Evolutionary conservation across 2,113 vertebrate genomes (phyloP), one percentile per base, ranked within the genome.

Genomic region (Motacilla alba): DNA sequence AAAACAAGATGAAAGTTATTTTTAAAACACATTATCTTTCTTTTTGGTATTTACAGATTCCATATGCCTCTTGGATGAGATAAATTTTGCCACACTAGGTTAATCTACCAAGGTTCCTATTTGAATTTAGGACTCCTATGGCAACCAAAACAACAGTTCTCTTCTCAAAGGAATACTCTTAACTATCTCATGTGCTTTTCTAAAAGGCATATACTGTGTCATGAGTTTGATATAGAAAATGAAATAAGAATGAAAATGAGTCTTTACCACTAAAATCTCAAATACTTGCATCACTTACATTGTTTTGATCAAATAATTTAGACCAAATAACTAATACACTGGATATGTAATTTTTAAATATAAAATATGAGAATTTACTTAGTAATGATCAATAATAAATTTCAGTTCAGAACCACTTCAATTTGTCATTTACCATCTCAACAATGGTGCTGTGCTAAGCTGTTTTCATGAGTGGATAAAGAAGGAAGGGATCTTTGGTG

Each of bases 371-470:
- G 13, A 52, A 20, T 46, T 87, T 8, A 35, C 7, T 31, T 37
- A 55, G 70, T 31, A 49, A 49, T 47, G 52, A 67, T 27, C 63
- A 77, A 31, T 41, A 64, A 72, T 50, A 58, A 83, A 15, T 30
- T 19, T 69, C 19, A 53, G 7, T 44, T n/a, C 33, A 46, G 47
- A 62, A 44, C 6, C 11, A 28, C 10, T 59, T n/a, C 1, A 2
- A 31, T 79, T 75, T 70, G 5, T 16, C 23, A 23, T 63, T 63
- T 72, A 20, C 22, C 68, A 13, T 77, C 21, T 69, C 13, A 43
- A 33, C 9, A 49, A 21, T 28, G 41, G 16, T 0, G 2, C 11
- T 85, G 39, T 3, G 3, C 31, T 26, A 20, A 41, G n/a, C 2
- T 44, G 14, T 69, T 77, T 89, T 21, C 43, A 66, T 44, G 26